Conservation (phyloP, 2,113 vertebrate species). For the Prolemur simus region DNA sequence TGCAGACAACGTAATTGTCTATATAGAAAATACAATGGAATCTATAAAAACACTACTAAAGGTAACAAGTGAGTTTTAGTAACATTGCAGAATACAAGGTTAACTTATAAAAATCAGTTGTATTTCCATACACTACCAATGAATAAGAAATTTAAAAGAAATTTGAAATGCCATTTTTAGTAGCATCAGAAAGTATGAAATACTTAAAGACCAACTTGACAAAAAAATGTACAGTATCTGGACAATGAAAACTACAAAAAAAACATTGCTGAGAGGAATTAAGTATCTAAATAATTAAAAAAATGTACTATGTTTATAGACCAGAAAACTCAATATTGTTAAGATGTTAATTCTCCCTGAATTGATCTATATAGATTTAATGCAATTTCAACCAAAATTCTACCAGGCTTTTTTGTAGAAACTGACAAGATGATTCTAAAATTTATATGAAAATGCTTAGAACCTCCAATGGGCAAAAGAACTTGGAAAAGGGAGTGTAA, state of each 20-base stretch:
- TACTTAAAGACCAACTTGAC: background rate
- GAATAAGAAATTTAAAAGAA: background rate
- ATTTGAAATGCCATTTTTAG: background rate
- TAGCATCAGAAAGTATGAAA: background rate
- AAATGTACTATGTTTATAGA: background rate
- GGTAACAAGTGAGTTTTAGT: background rate
- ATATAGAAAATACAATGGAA: background rate
- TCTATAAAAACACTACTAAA: background rate
- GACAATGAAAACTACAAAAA: background rate
- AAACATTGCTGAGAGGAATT: background rate
- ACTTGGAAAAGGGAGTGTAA: background rate
- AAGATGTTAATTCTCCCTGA: background rate
- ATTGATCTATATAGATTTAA: background rate
- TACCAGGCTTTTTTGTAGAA: background rate
- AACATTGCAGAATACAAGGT: background rate
- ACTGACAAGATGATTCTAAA: background rate
- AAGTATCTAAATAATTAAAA: background rate
- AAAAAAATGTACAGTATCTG: background rate
- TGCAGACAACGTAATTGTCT: background rate
- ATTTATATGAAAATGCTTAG: background rate
- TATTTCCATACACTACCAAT: background rate
- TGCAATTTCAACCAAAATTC: background rate
- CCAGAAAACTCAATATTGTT: background rate
- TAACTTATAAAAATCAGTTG: background rate
- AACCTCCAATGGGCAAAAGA: background rate